Evolutionary conservation across 2,113 vertebrate genomes (phyloP), one percentile per base, ranked within the genome.

Genomic region (Actenoides hombroni): DNA sequence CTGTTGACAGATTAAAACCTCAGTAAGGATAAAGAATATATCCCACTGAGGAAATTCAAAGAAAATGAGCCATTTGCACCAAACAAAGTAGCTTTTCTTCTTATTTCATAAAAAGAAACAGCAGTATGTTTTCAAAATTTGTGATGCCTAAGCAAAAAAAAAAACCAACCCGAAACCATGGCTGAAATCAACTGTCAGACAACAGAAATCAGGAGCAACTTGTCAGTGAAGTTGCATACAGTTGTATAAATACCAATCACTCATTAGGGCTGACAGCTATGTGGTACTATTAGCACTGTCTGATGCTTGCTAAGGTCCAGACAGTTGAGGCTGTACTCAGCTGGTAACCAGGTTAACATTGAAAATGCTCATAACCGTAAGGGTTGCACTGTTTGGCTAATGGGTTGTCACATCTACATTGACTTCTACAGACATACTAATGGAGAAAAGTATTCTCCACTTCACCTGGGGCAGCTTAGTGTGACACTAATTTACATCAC

Each of bases 391-490:
- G 75, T 53, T 85, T 88, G 60, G 59, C 28, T 93, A 93, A 88
- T 59, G 60, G 37, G 49, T 53, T 81, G 60, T 78, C 80, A 92
- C 77, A 73, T 44, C n/a, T 51, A 26, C 40, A 39, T 11, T 82
- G 69, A 73, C 48, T 86, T 57, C 40, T 71, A 49, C 35, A 71
- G 44, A 78, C 59, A 24, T 6, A 60, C 15, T 85, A 86, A 92
- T 59, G 61, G 77, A 85, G 83, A 81, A 88, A 92, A 79, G 94
- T 33, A 74, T 80, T 90, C 76, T 94, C 69, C 39, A 84, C 73
- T 96, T 2, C 4, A 82, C 44, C 51, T n/a, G 40, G 20, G 49
- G 83, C 59, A 88, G 37, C 44, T 44, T 26, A 76, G 63, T 26
- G 46, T 81, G 61, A 91, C 79, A 0, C 2, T 28, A 92, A 93